Evolutionary conservation across 2,888 invertebrate species (phyloP), one percentile per base, ranked within the genome.

Genomic region (Hirtodrosophila confusa): DNA sequence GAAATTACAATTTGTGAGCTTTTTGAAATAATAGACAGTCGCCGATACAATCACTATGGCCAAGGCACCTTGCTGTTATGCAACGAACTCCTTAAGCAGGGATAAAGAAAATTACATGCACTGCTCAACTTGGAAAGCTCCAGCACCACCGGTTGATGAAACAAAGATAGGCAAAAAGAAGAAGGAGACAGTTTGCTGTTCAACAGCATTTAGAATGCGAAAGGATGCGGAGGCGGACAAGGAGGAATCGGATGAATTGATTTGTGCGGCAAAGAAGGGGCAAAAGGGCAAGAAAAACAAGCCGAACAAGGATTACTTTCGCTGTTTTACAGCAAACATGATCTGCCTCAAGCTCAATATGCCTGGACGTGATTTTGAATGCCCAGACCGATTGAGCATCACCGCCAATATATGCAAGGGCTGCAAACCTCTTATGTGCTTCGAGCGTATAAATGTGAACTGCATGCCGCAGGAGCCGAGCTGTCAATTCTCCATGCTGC

Each of bases 291-390:
- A 79, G 3, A 70, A 82, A 39, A 31, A 41, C 24, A 73, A 80
- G 11, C 10, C 12, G 4, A 43, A 63, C 4, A 54, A 47, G 37
- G 73, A 61, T 0, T 4, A 44, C 0, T 49, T 50, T 10, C 49
- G 51, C 3, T 73, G 66, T 12, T 82, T 69, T 8, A 47, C 63
- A 4, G 63, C 61, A 0, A 82, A 85, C 12, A 67, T 82, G 66
- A 61, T 79, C 37, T 79, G 67, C 39, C 61, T 51, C 43, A 78
- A 65, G 29, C 53, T 83, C 7, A 27, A 76, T 5, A 75, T 83
- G 82, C 84, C 84, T 2, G 84, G 84, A 1, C 47, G 61, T 4
- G 68, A 75, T 4, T 86, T 84, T n/a, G 75, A 65, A 36, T 54
- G 50, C 3, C 63, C n/a, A 0, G 69, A 71, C 0, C 6, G 40